Evolutionary conservation across 2,797 vertebrate species (phyloP).

Genomic region (Gymnocypris eckloni): DNA sequence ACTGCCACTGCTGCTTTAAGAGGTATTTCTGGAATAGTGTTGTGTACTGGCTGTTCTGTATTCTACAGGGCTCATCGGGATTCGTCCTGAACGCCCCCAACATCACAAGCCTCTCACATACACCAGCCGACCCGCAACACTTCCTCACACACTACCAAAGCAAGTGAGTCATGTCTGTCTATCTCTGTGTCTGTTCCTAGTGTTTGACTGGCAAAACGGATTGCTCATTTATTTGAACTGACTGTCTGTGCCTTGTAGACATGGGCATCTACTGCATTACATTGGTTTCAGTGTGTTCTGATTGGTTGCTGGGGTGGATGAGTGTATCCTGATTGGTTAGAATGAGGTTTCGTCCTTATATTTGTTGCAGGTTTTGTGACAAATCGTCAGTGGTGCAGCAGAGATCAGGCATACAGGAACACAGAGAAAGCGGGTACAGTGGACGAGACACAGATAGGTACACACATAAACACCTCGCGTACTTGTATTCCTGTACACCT

Average conservation of each 20-base stretch:
- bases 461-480: background rate
- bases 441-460: conserved; percentile 64
- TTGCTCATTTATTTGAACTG: conserved; percentile 36
- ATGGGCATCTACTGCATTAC: conserved; percentile 4
- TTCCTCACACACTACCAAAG: conserved; percentile 68
- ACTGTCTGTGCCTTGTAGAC: background rate
- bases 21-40: conserved; percentile 24
- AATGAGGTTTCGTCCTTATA: background rate
- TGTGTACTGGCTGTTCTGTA: conserved; percentile 39
- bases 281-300: conserved; percentile 10
- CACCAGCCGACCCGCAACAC: conserved; percentile 58
- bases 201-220: conserved; percentile 7
- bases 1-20: conserved; percentile 4
- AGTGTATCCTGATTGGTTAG: background rate
- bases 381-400: conserved; percentile 19
- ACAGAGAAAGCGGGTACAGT: conserved; percentile 58
- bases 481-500: background rate
- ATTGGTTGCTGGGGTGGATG: background rate
- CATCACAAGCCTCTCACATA: conserved; percentile 55
- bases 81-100: conserved; percentile 64
- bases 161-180: conserved; percentile 63
- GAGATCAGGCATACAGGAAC: conserved; percentile 42
- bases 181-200: conserved; percentile 24
- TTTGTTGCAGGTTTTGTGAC: conserved; percentile 63
- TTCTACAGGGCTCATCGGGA: conserved; percentile 67